These are phyloP conservation scores for Elephantulus edwardii DNA, from an alignment of 2,113 vertebrate genomes.

Conservation along the genomic window DNA sequence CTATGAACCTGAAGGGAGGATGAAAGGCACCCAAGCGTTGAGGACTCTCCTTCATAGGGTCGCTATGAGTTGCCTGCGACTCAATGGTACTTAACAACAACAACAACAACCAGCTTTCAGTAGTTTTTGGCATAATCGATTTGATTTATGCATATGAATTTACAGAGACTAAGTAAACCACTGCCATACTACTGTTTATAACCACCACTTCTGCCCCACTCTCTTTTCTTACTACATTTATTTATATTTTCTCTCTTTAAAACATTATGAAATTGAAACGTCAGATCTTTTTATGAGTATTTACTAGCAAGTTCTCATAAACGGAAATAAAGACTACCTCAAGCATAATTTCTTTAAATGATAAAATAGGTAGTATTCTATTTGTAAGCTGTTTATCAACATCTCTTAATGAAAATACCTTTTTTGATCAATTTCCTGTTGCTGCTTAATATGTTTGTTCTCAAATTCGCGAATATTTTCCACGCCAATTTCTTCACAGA, in stretches of 20 bases:
- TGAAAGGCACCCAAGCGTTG: no score
- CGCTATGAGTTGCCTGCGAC: no score
- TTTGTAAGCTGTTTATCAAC: not conserved
- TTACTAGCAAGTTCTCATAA: conserved; percentile 24
- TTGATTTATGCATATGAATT: not conserved
- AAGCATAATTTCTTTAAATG: conserved; percentile 20
- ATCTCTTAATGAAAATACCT: conserved; percentile 82
- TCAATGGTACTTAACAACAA: no score
- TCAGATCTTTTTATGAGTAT: conserved; percentile 2
- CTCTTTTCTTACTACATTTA: conserved; percentile 10
- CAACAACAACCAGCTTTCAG: not conserved
- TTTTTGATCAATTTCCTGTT: conserved; percentile 91
- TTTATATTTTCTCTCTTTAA: not conserved
- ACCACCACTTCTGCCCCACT: not conserved
- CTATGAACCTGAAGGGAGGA: no score
- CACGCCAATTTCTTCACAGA: conserved; percentile 94
- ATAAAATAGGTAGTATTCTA: conserved; percentile 16
- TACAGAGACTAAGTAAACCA: not conserved
- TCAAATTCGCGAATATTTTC: conserved; percentile 94
- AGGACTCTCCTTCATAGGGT: no score
- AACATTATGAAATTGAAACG: not conserved
- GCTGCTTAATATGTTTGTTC: conserved; percentile 87
- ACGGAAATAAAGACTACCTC: not conserved
- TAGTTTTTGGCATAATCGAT: not conserved
- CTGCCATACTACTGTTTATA: not conserved